Percentiles rank a stretch among this genome's conserved stretches.
phyloP scores from a whole-genome alignment of 2,797 vertebrate species.

The Hoplostethus atlanticus region DNA sequence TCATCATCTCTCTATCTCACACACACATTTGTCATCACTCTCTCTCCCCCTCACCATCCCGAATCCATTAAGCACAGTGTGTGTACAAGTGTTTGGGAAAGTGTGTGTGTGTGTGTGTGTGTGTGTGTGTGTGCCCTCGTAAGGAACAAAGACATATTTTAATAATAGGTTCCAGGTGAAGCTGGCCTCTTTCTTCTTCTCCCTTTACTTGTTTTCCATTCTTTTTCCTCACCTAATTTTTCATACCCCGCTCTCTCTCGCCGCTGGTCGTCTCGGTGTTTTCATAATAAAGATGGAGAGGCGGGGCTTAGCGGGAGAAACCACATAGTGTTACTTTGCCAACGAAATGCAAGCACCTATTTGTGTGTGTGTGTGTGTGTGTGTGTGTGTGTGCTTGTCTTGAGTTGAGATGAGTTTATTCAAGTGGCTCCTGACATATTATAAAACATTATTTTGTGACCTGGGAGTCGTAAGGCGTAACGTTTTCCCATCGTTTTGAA shows the following conservation, averaged over 20 bases:
- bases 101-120: background rate
- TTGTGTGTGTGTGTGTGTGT: too few species aligned
- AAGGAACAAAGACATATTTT: background rate
- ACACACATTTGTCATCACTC: background rate
- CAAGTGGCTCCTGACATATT: too few species aligned
- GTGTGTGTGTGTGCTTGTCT: too few species aligned
- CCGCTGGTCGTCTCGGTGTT: constrained; percentile 1
- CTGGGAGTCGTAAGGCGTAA: too few species aligned
- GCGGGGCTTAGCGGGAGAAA: background rate
- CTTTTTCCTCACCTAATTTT: constrained; percentile 3
- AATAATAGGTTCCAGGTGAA: constrained; percentile 36
- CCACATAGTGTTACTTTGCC: constrained; percentile 10
- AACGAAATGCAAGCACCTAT: too few species aligned
- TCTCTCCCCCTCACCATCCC: background rate
- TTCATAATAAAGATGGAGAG: background rate
- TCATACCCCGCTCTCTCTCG: background rate
- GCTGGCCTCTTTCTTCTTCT: background rate
- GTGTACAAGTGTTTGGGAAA: background rate
- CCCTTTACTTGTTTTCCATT: constrained; percentile 16
- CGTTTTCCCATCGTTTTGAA: too few species aligned
- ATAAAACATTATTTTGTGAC: too few species aligned
- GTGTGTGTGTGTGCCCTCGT: constrained; percentile 3
- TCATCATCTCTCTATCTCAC: background rate
- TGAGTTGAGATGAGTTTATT: too few species aligned
- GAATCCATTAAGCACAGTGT: background rate